Evolutionary conservation across 2,888 invertebrate genomes (phyloP), one percentile per base, ranked within the genome.

Genomic region (Blera fallax): DNA sequence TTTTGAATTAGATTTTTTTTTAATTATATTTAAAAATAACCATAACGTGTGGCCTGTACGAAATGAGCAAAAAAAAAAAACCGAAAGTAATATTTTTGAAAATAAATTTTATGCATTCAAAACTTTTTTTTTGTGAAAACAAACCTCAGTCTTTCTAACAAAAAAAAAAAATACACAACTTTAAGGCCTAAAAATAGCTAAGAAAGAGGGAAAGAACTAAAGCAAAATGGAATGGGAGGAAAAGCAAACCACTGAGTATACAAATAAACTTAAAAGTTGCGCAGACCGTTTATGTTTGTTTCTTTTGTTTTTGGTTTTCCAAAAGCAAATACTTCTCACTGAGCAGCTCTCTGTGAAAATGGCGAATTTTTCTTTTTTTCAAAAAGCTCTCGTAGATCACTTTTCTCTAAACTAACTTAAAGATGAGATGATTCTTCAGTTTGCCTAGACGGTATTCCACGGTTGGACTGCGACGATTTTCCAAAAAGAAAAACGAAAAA

Each of bases 381-480:
- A 45, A 74, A 84, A 85, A 85, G 85, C 85, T 85, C 56, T 65
- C 21, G 43, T 32, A 67, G 24, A 54, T 45, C 34, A 45, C n/a
- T 64, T 67, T 84, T 72, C 70, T 72, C 32, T 70, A 40, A 48
- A 56, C 27, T 40, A 10, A 70, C 65, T 43, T 37, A 27, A 73
- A 70, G 18, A 72, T 85, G 72, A 72, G 80, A 72, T 62, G 40
- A 69, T 62, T 72, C 45, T 56, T 85, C 62, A 85, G 85, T 85
- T 85, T 85, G 80, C 76, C 76, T 72, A 62, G 81, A 81, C 80
- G 54, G 67, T 85, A 81, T 85, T 84, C 70, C 80, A 77, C 85
- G 85, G 67, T 72, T 80, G 76, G 81, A 72, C 81, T 77, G 72
- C 64, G 11, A 69, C 34, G 32, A 64, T 70, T 69, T 80, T 82